Conservation (phyloP, 2,797 vertebrate species). For the Manis crassicaudata region DNA sequence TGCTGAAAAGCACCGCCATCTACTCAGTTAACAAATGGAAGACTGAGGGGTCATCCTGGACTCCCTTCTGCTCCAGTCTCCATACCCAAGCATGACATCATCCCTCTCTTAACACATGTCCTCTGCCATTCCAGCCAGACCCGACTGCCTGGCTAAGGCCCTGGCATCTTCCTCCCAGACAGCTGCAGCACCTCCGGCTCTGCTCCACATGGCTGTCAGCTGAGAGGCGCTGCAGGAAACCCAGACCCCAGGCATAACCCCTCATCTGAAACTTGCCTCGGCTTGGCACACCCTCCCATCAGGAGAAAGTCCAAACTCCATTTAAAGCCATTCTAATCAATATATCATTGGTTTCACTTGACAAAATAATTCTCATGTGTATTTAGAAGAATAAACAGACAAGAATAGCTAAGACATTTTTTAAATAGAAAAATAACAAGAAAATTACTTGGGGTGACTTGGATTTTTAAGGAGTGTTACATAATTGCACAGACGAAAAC, state of each 20-base stretch:
- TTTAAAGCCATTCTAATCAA: not conserved
- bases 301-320: not conserved
- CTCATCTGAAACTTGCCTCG: fast-evolving
- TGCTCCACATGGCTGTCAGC: fast-evolving
- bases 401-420: not conserved
- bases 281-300: not conserved
- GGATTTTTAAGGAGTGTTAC: not conserved
- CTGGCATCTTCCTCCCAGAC: not conserved
- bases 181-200: not conserved
- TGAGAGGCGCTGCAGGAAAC: not conserved
- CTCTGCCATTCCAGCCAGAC: not conserved
- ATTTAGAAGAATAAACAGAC: slow-evolving; percentile 29
- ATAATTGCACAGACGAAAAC: not conserved
- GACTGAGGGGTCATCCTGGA: not conserved
- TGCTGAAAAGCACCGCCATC: not conserved
- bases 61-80: not conserved
- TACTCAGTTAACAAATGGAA: not conserved
- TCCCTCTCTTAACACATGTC: not conserved
- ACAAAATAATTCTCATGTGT: not conserved
- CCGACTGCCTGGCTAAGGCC: not conserved
- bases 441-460: not conserved
- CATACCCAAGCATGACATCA: fast-evolving
- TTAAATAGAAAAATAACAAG: slow-evolving; percentile 33
- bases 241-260: not conserved
- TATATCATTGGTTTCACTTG: not conserved